These are phyloP conservation scores for Macrophya alboannulata DNA, from an alignment of 2,888 invertebrate species.

Conservation along the genomic window DNA sequence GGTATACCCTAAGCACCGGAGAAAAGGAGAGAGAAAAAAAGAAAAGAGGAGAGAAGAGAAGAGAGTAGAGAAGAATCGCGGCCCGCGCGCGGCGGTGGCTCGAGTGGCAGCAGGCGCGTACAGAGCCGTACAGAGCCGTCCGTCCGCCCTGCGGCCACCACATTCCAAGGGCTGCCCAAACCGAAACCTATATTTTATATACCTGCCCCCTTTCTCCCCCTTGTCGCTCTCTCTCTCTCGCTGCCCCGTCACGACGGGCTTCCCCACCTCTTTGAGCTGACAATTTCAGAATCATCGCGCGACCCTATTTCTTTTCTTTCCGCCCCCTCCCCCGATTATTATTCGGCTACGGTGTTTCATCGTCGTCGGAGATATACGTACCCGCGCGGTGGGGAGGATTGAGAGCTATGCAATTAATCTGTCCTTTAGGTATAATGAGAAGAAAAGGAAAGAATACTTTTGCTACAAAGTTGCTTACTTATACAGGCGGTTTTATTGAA, in stretches of 20 bases:
- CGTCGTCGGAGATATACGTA: not conserved
- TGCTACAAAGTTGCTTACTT: constrained; percentile 38
- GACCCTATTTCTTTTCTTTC: constrained; percentile 19
- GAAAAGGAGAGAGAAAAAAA: constrained; percentile 60
- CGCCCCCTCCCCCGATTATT: not conserved
- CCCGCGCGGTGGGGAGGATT: not conserved
- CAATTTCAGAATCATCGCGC: not conserved
- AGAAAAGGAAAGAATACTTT: not conserved
- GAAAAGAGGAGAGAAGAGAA: constrained; percentile 63
- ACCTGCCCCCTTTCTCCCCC: constrained; percentile 55
- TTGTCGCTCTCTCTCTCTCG: constrained; percentile 43
- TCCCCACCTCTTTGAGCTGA: constrained; percentile 24
- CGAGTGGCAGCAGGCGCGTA: constrained; percentile 52
- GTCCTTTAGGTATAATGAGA: constrained; percentile 7
- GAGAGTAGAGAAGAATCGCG: constrained; percentile 61
- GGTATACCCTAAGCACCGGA: constrained; percentile 8
- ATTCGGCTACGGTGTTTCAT: not conserved
- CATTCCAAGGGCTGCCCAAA: constrained; percentile 76
- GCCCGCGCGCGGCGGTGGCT: constrained; percentile 52
- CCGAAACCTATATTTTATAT: constrained; percentile 72
- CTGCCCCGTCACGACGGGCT: not conserved
- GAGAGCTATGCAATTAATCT: constrained; percentile 46
- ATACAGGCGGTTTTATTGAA: not conserved
- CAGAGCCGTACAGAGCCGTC: constrained; percentile 57
- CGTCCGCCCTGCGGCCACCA: constrained; percentile 70